These are phyloP conservation scores for Clarias platycephalus DNA, from an alignment of 2,797 vertebrate species.

Conservation along the genomic window DNA sequence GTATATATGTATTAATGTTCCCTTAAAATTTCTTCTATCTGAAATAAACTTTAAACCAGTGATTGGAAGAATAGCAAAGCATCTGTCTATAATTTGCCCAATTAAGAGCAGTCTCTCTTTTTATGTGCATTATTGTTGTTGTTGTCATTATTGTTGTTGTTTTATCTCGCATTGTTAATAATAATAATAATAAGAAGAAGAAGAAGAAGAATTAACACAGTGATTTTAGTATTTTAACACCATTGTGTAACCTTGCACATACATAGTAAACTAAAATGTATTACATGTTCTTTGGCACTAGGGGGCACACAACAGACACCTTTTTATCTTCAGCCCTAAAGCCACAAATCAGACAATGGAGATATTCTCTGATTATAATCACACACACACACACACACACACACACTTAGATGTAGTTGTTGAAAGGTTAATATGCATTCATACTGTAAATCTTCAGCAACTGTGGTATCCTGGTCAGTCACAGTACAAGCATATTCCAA, in stretches of 20 bases:
- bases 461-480: background rate
- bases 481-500: background rate
- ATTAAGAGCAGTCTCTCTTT: background rate
- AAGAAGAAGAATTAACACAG: too few species aligned
- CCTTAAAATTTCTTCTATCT: background rate
- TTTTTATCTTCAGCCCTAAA: background rate
- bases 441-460: background rate
- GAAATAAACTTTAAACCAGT: background rate
- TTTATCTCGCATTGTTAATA: too few species aligned
- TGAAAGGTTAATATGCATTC: background rate
- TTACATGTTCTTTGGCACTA: slow-evolving; percentile 22
- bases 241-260: background rate
- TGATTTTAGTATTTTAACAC: background rate
- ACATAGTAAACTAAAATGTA: background rate
- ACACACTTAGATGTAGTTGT: background rate
- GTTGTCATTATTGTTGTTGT: too few species aligned
- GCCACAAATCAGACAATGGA: background rate
- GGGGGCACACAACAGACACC: slow-evolving; percentile 10
- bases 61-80: background rate
- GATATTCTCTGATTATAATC: background rate
- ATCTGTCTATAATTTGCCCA: background rate
- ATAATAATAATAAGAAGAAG: too few species aligned
- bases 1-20: background rate
- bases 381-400: background rate
- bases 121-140: background rate